Conservation (phyloP, 2,113 vertebrate species). For the Tenebrosternarchus preto region DNA sequence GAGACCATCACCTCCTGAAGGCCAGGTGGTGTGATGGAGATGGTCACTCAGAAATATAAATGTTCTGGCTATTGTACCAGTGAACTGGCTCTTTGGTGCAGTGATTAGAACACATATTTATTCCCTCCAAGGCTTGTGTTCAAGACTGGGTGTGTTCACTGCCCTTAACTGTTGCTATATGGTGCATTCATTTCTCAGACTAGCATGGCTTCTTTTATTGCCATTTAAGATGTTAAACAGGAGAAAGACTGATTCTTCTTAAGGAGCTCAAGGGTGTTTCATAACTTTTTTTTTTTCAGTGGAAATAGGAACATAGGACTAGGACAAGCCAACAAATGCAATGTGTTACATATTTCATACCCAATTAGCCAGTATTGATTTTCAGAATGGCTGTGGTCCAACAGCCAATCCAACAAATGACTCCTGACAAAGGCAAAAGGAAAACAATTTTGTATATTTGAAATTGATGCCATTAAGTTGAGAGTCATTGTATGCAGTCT, state of each 20-base stretch:
- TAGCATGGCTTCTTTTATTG: no score
- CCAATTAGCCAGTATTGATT: constrained; percentile 15
- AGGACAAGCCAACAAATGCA: background rate
- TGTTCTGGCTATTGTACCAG: no score
- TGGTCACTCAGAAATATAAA: no score
- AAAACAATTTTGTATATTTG: background rate
- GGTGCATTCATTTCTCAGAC: no score
- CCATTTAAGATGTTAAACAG: no score
- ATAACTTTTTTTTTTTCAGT: background rate
- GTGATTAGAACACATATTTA: no score
- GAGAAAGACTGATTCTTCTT: background rate
- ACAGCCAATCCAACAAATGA: background rate
- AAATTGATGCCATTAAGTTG: background rate
- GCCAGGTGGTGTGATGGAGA: no score
- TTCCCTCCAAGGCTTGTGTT: no score
- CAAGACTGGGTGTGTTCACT: no score
- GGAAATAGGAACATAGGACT: background rate
- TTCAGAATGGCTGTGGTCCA: constrained; percentile 7
- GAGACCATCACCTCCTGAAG: no score
- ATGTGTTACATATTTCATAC: background rate
- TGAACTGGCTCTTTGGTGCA: no score
- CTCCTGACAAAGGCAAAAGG: background rate
- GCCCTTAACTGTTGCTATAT: no score
- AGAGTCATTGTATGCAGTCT: background rate
- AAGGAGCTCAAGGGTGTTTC: background rate